Evolutionary conservation across 2,113 vertebrate species (phyloP), one percentile per base, ranked within the genome.

Genomic region (Spea bombifrons): DNA sequence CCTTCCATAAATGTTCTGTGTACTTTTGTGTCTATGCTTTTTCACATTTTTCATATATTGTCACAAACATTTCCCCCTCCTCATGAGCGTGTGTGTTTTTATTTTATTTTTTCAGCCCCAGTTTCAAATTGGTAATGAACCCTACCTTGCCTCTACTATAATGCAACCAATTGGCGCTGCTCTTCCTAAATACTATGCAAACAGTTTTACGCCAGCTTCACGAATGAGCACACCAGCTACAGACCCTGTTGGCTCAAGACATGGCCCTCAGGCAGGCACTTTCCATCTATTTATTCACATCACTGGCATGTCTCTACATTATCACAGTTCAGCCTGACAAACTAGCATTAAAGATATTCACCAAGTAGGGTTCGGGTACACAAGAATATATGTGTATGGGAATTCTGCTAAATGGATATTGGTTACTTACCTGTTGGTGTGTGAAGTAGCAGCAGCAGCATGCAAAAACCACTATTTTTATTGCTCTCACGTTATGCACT

Each of bases 171-270:
- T 69, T 81, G 63, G 52, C 0, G 73, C 70, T 80, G 53, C 47
- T 68, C 65, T 50, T 59, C 78, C 43, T 64, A 81, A 75, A 64
- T 78, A 68, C 57, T 76, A 76, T 70, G 10, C 44, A 66, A 63
- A 81, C 77, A 63, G 7, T 7, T 79, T 30, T 81, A 64, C 0
- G 3, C 1, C 73, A 81, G 30, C 71, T 75, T 66, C 71, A 7
- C 47, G 84, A 84, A 83, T 82, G 75, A 81, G 66, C 80, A 73
- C 66, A 78, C 68, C 76, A 4, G 7, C 49, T 76, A 8, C 8
- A 55, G 5, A 43, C 61, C 75, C 7, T 5, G 16, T 15, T 71
- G 16, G 2, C 46, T 16, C 0, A 48, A 78, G 30, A 4, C 71
- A 52, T 55, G 50, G 5, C 1, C 76, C 63, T 52, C 57, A 78